These are phyloP conservation scores for Urosaurus nigricauda DNA, from an alignment of 2,797 vertebrate species.

Conservation along the genomic window DNA sequence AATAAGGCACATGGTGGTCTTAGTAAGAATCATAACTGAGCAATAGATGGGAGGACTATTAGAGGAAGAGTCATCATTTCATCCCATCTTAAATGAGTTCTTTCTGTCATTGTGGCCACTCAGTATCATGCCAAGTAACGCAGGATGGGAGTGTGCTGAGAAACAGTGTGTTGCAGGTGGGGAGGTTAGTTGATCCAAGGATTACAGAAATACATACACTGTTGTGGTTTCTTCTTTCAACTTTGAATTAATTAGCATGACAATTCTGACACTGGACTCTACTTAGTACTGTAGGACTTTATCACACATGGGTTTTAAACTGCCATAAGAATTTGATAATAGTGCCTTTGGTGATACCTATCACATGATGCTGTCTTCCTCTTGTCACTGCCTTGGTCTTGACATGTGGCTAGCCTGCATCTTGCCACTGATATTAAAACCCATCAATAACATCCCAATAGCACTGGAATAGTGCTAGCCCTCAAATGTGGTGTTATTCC, in stretches of 20 bases:
- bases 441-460: too few relatives aligned
- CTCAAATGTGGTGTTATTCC: too few relatives aligned
- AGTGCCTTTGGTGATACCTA: too few relatives aligned
- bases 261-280: neutral
- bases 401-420: too few relatives aligned
- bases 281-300: neutral
- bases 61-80: neutral
- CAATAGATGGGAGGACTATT: neutral
- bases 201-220: neutral
- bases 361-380: too few relatives aligned
- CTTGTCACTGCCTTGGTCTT: too few relatives aligned
- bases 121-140: neutral
- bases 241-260: neutral
- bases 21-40: neutral
- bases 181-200: neutral
- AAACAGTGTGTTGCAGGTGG: neutral
- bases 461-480: too few relatives aligned
- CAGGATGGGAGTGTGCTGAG: neutral
- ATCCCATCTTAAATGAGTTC: too few relatives aligned
- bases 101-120: neutral
- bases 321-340: too few relatives aligned
- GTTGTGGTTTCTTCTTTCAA: neutral
- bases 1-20: neutral
- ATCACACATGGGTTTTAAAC: too few relatives aligned
- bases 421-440: too few relatives aligned